phyloP scores from a whole-genome alignment of 2,113 vertebrate genomes.

The Colossoma macropomum region DNA sequence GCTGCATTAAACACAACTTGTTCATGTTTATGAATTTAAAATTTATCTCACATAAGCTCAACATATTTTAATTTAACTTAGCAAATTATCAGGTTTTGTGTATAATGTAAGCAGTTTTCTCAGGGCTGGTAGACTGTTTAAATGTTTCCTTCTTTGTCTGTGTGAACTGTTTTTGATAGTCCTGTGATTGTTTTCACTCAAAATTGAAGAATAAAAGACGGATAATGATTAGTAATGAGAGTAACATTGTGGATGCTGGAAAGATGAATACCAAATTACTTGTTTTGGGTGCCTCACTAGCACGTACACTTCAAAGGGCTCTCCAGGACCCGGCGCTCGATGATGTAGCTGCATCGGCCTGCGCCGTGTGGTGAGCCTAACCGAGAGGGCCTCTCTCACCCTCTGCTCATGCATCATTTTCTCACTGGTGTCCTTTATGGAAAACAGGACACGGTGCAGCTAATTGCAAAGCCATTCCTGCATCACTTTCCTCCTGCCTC shows the following conservation, averaged over 20 bases:
- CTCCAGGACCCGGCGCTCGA: conserved; percentile 58
- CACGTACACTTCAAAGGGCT: conserved; percentile 73
- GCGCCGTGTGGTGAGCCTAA: conserved; percentile 16
- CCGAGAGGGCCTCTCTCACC: conserved; percentile 54
- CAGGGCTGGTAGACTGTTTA: too few species aligned
- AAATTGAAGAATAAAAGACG: too few species aligned
- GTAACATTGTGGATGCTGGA: neutral
- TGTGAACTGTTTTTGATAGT: too few species aligned
- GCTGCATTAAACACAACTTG: too few species aligned
- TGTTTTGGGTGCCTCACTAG: conserved; percentile 64
- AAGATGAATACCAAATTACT: conserved; percentile 58
- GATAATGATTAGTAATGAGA: too few species aligned
- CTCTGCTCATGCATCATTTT: conserved; percentile 74
- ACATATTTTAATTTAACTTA: too few species aligned
- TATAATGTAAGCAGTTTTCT: too few species aligned
- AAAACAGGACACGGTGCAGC: conserved; percentile 15
- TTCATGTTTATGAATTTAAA: too few species aligned
- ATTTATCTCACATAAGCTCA: too few species aligned
- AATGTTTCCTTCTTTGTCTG: too few species aligned
- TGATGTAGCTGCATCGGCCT: conserved; percentile 16
- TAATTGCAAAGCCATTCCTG: conserved; percentile 38
- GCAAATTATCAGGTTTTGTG: too few species aligned
- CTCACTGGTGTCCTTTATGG: conserved; percentile 72
- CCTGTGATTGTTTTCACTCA: too few species aligned
- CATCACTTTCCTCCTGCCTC: conserved; percentile 21